These are phyloP conservation scores for Paelopatides confundens DNA, from an alignment of 53 echinoderm and acorn worm species.

Conservation along the genomic window DNA sequence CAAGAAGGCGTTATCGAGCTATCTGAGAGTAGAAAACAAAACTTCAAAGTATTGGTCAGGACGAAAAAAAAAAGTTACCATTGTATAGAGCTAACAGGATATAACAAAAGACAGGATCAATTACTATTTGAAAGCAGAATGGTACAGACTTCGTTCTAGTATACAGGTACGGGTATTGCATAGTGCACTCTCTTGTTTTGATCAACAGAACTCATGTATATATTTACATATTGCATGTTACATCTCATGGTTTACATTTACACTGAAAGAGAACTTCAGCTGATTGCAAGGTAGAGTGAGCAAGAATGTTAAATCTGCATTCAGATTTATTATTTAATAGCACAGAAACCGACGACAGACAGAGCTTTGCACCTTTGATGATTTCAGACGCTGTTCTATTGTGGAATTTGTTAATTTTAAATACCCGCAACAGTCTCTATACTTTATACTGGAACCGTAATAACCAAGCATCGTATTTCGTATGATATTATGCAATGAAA, in stretches of 20 bases:
- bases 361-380: too few relatives aligned
- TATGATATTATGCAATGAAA: too few relatives aligned
- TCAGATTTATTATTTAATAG: too few relatives aligned
- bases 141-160: conserved; percentile 3
- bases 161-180: neutral
- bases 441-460: too few relatives aligned
- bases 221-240: neutral
- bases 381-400: too few relatives aligned
- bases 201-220: neutral
- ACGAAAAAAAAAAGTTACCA: conserved; percentile 5
- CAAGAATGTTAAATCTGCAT: too few relatives aligned
- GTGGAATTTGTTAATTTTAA: too few relatives aligned
- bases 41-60: conserved; percentile 20
- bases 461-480: too few relatives aligned
- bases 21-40: conserved; percentile 1
- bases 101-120: conserved; percentile 30
- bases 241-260: neutral
- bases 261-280: neutral
- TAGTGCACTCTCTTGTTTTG: too few relatives aligned
- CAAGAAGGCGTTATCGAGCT: conserved; percentile 36
- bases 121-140: conserved; percentile 21
- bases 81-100: conserved; percentile 29
- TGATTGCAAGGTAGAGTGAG: too few relatives aligned
- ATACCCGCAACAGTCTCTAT: too few relatives aligned
- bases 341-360: too few relatives aligned